Evolutionary conservation across 2,797 vertebrate species (phyloP).

Genomic region (Phoxinus dragarum): DNA sequence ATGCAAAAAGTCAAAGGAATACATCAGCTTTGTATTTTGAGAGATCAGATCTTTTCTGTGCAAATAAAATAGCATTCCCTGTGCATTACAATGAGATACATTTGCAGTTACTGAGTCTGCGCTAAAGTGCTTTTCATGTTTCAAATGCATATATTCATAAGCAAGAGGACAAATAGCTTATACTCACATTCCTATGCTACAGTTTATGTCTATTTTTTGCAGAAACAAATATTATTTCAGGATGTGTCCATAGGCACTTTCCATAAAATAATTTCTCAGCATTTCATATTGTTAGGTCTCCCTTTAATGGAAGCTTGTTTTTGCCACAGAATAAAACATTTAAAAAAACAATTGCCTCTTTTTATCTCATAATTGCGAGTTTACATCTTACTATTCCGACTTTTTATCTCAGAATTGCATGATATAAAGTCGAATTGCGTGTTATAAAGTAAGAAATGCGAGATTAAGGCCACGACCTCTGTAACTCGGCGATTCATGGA

Average conservation of each 20-base stretch:
- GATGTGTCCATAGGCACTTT: not conserved
- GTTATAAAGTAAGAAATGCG: too few species aligned
- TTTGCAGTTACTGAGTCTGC: not conserved
- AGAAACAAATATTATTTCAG: conserved; percentile 3
- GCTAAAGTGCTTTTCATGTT: not conserved
- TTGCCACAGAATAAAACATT: too few species aligned
- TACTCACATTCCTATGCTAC: not conserved
- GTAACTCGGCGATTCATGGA: not conserved
- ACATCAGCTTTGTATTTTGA: conserved; percentile 9
- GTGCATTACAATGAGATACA: conserved; percentile 5
- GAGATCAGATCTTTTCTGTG: conserved; percentile 5
- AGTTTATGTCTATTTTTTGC: not conserved
- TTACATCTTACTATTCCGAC: too few species aligned
- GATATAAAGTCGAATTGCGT: too few species aligned
- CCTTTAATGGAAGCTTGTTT: not conserved
- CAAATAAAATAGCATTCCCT: conserved; percentile 19
- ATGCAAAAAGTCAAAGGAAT: conserved; percentile 23
- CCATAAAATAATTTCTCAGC: conserved; percentile 17
- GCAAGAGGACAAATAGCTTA: conserved; percentile 1
- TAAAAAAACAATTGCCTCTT: too few species aligned
- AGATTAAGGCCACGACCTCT: not conserved
- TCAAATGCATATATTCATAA: not conserved
- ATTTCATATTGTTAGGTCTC: conserved; percentile 47
- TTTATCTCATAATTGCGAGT: too few species aligned
- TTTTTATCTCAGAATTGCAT: too few species aligned